phyloP scores from a whole-genome alignment of 2,113 vertebrate genomes.

The Sminthopsis crassicaudata region DNA sequence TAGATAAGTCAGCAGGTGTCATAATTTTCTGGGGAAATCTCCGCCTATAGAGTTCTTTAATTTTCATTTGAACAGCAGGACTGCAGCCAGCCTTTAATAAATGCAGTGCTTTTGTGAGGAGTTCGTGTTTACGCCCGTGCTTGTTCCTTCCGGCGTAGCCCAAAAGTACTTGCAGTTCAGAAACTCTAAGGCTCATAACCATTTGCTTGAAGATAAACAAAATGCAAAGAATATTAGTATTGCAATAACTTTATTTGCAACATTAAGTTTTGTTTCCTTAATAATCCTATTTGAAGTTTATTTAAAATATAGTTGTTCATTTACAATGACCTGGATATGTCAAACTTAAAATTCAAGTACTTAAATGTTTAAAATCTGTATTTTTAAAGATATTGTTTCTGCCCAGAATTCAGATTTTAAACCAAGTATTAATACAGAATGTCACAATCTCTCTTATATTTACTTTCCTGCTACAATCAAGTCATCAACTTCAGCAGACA shows the following conservation, averaged over 20 bases:
- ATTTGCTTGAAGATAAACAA: conserved; percentile 93
- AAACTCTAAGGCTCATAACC: conserved; percentile 99
- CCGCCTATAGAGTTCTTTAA: conserved; percentile 98
- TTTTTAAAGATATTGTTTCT: conserved; percentile 37
- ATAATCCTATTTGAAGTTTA: not conserved
- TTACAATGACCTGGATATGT: conserved; percentile 33
- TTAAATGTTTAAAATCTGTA: conserved; percentile 51
- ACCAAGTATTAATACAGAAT: not conserved
- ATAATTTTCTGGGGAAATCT: conserved; percentile 98
- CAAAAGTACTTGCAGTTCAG: conserved; percentile 98
- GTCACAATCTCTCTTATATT: conserved; percentile 11
- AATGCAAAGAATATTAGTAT: conserved; percentile 71
- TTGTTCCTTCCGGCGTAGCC: conserved; percentile 99
- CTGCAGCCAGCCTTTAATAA: conserved; percentile 98
- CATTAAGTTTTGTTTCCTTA: conserved; percentile 17
- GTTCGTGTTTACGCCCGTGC: conserved; percentile 99
- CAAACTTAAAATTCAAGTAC: conserved; percentile 48
- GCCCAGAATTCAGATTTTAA: conserved; percentile 13
- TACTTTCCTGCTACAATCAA: not conserved
- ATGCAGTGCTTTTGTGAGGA: conserved; percentile 97
- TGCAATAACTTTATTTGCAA: conserved; percentile 37
- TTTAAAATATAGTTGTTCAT: conserved; percentile 7
- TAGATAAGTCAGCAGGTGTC: conserved; percentile 92
- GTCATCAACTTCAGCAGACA: conserved; percentile 30
- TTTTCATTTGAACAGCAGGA: conserved; percentile 98